A percentile compares a stretch with the other conserved stretches of the same genome.
Evolutionary conservation across 2,113 vertebrate genomes (phyloP).

Genomic region (Gasterosteus aculeatus): DNA sequence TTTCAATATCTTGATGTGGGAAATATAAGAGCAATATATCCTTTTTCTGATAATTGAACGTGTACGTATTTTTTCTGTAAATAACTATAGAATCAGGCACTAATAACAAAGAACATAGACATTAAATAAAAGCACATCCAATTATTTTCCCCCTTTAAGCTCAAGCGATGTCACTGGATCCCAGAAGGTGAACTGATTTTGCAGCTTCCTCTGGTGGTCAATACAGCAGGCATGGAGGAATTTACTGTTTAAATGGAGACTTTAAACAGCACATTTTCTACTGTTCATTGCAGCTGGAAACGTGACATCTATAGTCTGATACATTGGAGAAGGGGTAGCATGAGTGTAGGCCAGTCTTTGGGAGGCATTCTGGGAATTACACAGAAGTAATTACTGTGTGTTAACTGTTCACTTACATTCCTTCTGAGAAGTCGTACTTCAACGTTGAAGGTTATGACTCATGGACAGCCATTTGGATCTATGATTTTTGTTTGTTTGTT

Average conservation of each 20-base stretch:
- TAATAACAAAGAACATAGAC: background rate
- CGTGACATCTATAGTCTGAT: background rate
- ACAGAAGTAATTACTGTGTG: slow-evolving; percentile 44
- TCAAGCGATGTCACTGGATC: background rate
- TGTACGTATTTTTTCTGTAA: background rate
- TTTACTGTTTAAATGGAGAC: background rate
- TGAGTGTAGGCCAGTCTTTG: background rate
- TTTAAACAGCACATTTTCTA: background rate
- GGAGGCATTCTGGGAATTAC: slow-evolving; percentile 31
- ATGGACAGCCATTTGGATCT: background rate
- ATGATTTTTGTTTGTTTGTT: background rate
- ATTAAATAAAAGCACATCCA: background rate
- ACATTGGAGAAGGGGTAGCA: slow-evolving; percentile 8
- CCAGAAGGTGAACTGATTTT: background rate
- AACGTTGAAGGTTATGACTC: slow-evolving; percentile 14
- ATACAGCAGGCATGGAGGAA: background rate
- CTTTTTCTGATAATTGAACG: background rate
- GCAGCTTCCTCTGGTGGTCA: background rate
- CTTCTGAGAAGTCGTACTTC: slow-evolving; percentile 1
- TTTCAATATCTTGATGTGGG: background rate
- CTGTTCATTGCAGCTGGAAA: background rate
- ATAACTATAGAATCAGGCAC: background rate
- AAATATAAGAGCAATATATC: too few relatives aligned
- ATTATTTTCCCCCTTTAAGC: background rate
- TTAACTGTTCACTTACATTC: slow-evolving; percentile 37